Evolutionary conservation across 2,113 vertebrate genomes (phyloP).

Genomic region (Bos taurus): DNA sequence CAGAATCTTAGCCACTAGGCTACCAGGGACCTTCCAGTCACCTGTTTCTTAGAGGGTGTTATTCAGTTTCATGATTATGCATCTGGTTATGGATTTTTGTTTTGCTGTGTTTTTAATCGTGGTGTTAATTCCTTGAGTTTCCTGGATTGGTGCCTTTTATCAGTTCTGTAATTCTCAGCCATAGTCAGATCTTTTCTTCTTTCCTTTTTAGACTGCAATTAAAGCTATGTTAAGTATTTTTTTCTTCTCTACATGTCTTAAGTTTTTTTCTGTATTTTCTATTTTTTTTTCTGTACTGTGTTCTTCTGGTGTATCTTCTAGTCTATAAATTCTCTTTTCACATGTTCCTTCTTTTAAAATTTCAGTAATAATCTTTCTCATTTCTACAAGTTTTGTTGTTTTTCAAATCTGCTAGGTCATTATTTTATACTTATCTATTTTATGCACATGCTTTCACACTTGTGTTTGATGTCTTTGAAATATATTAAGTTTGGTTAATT

Average conservation of each 20-base stretch:
- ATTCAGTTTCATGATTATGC: background rate
- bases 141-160: background rate
- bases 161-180: background rate
- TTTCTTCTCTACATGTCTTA: background rate
- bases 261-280: background rate
- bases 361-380: background rate
- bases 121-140: background rate
- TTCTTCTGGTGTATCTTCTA: background rate
- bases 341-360: background rate
- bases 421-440: background rate
- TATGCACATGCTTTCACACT: background rate
- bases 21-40: background rate
- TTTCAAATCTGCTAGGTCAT: background rate
- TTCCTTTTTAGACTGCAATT: background rate
- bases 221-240: background rate
- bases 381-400: background rate
- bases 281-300: background rate
- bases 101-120: slow-evolving; percentile 2
- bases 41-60: background rate
- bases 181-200: background rate
- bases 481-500: background rate
- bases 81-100: background rate
- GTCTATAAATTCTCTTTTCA: background rate
- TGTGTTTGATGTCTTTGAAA: background rate
- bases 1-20: background rate